phyloP scores from a whole-genome alignment of 2,113 vertebrate species.

The Pteropus alecto region DNA sequence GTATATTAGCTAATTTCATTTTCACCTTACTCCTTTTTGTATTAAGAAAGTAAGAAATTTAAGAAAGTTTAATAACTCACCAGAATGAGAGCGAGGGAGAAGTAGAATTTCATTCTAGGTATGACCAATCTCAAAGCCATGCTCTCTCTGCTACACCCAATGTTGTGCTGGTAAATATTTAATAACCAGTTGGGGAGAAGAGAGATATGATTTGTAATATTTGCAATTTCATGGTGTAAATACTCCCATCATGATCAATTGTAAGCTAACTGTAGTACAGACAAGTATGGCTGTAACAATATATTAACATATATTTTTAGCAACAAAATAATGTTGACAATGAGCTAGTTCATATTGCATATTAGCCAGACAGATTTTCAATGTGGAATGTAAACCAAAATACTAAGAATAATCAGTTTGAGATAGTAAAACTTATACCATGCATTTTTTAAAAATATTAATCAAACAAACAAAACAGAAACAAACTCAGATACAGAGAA shows the following conservation, averaged over 20 bases:
- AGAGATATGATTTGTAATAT: background rate
- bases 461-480: background rate
- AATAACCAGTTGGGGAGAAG: background rate
- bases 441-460: background rate
- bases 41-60: background rate
- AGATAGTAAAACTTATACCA: background rate
- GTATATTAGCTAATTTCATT: background rate
- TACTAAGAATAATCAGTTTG: background rate
- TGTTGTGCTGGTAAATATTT: background rate
- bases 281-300: background rate
- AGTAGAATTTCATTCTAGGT: background rate
- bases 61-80: background rate
- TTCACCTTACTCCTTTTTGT: background rate
- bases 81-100: background rate
- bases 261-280: background rate
- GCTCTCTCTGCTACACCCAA: background rate
- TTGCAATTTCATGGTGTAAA: background rate
- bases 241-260: background rate
- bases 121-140: background rate
- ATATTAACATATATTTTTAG: background rate
- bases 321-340: background rate
- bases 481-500: no score
- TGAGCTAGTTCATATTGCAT: background rate
- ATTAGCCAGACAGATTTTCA: background rate
- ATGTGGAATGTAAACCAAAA: slow-evolving; percentile 18